Evolutionary conservation across 1,140 invertebrate genomes (phyloP).

Genomic region (Atta texana): DNA sequence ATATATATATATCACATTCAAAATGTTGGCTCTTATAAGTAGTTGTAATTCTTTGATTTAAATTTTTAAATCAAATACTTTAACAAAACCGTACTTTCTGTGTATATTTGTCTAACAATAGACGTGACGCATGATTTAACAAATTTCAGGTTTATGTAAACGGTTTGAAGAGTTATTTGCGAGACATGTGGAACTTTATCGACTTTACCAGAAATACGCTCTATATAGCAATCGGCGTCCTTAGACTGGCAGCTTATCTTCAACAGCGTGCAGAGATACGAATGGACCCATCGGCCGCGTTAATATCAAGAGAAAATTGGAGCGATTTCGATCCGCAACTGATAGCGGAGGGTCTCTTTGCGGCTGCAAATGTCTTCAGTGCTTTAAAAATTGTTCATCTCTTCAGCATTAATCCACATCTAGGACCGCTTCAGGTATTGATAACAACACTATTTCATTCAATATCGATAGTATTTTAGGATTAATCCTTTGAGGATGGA

Average conservation of each 20-base stretch:
- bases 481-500: too few relatives aligned
- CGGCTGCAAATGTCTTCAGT: slow-evolving; percentile 95
- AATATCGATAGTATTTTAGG: too few relatives aligned
- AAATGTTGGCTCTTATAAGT: too few relatives aligned
- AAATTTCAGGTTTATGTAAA: slow-evolving; percentile 90
- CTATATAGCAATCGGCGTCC: slow-evolving; percentile 92
- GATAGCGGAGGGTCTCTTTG: slow-evolving; percentile 97
- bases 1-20: too few relatives aligned
- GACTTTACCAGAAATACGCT: slow-evolving; percentile 96
- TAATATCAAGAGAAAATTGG: slow-evolving; percentile 94
- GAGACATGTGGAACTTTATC: slow-evolving; percentile 98
- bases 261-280: slow-evolving; percentile 91
- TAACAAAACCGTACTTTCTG: too few relatives aligned
- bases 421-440: slow-evolving; percentile 90
- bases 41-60: too few relatives aligned
- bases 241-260: slow-evolving; percentile 92
- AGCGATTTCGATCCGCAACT: slow-evolving; percentile 97
- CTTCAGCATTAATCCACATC: slow-evolving; percentile 96
- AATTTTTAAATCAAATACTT: too few relatives aligned
- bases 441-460: too few relatives aligned
- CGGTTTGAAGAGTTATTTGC: slow-evolving; percentile 93
- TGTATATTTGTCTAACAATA: not conserved
- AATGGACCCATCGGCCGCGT: slow-evolving; percentile 89
- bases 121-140: not conserved
- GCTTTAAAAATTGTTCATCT: slow-evolving; percentile 95